A percentile compares a stretch with the other conserved stretches of the same genome.
phyloP scores from a whole-genome alignment of 1,140 invertebrate genomes.

The Paramacrobiotus metropolitanus region DNA sequence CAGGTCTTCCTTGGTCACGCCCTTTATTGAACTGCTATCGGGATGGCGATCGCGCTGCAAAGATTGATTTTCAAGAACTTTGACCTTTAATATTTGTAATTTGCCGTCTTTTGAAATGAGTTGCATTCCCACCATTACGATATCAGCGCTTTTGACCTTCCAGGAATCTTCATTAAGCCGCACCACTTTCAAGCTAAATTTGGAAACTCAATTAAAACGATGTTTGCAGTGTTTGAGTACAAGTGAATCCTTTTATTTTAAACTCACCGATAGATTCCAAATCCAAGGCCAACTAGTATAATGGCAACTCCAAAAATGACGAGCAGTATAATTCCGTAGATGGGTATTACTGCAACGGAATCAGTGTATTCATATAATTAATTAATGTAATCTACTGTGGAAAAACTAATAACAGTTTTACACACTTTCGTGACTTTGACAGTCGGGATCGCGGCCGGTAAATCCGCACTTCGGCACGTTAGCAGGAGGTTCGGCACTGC shows the following conservation, averaged over 20 bases:
- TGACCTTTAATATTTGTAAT: slow-evolving; percentile 13
- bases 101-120: no score
- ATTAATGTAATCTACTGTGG: not conserved
- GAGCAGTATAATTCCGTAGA: not conserved
- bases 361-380: not conserved
- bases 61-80: slow-evolving; percentile 10
- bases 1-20: not conserved
- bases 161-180: slow-evolving; percentile 29
- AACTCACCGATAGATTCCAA: not conserved
- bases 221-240: slow-evolving; percentile 52
- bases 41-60: slow-evolving; percentile 10
- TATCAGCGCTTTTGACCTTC: slow-evolving; percentile 63
- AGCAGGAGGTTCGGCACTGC: slow-evolving; percentile 39
- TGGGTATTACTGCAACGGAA: not conserved
- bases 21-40: not conserved
- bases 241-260: slow-evolving; percentile 4
- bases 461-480: slow-evolving; percentile 75
- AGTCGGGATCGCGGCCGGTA: slow-evolving; percentile 52
- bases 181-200: slow-evolving; percentile 31
- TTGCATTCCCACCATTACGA: no score
- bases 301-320: not conserved
- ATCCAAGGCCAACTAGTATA: not conserved
- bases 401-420: not conserved
- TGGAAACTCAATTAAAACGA: slow-evolving; percentile 73
- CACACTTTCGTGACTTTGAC: not conserved